A percentile compares a stretch with the other conserved stretches of the same genome.
phyloP scores from a whole-genome alignment of 1,140 invertebrate genomes.

The Manduca sexta region DNA sequence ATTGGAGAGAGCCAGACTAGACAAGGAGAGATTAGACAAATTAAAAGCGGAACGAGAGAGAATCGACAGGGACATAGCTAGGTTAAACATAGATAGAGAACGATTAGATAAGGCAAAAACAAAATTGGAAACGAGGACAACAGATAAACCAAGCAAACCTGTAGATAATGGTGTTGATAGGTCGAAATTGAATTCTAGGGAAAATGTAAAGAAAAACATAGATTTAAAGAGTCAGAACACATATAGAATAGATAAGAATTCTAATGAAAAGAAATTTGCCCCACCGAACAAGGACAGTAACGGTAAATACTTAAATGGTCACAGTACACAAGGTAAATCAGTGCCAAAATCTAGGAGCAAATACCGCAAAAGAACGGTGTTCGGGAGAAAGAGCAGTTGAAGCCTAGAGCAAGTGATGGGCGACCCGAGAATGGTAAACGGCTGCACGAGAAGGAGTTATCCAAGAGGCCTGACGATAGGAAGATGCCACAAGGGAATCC shows the following conservation, averaged over 20 bases:
- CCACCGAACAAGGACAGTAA: conserved; percentile 34
- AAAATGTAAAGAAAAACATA: conserved; percentile 50
- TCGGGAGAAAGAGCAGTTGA: conserved; percentile 35
- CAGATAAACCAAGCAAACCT: conserved; percentile 36
- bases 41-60: conserved; percentile 57
- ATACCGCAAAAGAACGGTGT: conserved; percentile 22
- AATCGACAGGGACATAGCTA: conserved; percentile 57
- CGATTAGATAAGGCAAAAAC: conserved; percentile 55
- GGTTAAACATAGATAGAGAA: conserved; percentile 50
- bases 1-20: conserved; percentile 27
- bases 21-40: conserved; percentile 51
- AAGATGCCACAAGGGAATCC: conserved; percentile 21
- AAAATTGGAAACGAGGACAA: conserved; percentile 38
- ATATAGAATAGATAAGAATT: conserved; percentile 66
- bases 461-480: conserved; percentile 43
- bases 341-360: conserved; percentile 47
- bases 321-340: conserved; percentile 44
- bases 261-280: conserved; percentile 38
- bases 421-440: conserved; percentile 31
- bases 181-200: conserved; percentile 35
- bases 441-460: conserved; percentile 26
- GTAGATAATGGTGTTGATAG: conserved; percentile 38
- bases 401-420: conserved; percentile 23
- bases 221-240: conserved; percentile 63
- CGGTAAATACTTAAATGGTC: conserved; percentile 40